phyloP scores from a whole-genome alignment of 2,797 vertebrate species.

The Apodemus agrarius region DNA sequence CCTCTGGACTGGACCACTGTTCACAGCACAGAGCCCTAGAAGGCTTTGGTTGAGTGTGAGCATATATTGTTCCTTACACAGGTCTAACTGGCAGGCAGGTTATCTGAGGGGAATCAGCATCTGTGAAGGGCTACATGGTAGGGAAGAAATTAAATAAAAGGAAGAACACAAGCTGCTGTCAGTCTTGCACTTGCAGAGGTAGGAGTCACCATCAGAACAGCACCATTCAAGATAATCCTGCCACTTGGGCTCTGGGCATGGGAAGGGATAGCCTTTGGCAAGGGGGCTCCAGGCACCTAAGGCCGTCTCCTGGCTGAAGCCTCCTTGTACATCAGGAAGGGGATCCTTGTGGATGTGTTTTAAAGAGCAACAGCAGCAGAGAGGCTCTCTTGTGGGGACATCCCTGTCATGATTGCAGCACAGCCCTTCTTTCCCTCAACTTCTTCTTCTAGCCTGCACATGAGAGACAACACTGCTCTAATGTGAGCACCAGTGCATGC shows the following conservation, averaged over 20 bases:
- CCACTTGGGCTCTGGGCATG: background rate
- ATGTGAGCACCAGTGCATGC: background rate
- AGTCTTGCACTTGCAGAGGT: background rate
- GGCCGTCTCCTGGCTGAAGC: background rate
- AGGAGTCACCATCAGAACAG: background rate
- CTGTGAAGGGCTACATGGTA: background rate
- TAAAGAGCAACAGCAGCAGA: background rate
- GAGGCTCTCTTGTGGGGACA: background rate
- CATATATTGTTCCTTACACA: background rate
- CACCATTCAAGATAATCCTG: background rate
- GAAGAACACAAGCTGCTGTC: background rate
- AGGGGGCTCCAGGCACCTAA: background rate
- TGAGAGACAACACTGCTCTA: background rate
- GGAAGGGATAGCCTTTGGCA: background rate
- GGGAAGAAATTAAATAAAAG: background rate
- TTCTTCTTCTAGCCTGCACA: too few relatives aligned
- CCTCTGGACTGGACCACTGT: background rate
- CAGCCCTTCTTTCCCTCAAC: background rate
- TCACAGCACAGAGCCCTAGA: background rate
- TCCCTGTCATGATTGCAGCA: background rate
- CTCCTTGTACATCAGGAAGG: background rate
- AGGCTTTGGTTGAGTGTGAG: background rate
- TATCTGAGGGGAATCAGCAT: background rate
- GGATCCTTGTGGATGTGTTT: background rate
- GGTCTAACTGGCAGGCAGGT: background rate